Conservation (phyloP, 2,888 invertebrate species). For the Drosophila quasianomalipes region DNA sequence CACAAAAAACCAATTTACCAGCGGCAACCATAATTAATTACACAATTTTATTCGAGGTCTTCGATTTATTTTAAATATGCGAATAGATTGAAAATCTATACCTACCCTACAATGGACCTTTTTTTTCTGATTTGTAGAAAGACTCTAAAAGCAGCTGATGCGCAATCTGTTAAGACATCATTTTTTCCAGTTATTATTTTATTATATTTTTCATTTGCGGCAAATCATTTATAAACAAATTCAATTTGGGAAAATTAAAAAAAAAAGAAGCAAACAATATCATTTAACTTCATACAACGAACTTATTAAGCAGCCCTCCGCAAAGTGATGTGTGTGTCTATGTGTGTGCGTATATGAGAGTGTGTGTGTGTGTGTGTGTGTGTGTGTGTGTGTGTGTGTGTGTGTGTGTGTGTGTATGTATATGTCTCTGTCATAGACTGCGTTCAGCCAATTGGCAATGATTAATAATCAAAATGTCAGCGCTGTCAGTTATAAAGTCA, state of each 20-base stretch:
- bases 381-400: not conserved
- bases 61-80: not conserved
- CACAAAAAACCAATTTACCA: not conserved
- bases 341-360: not conserved
- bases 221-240: not conserved
- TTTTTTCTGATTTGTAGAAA: not conserved
- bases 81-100: not conserved
- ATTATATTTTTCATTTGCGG: not conserved
- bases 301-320: conserved; percentile 26
- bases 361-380: not conserved
- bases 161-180: not conserved
- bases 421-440: conserved; percentile 34
- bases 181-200: not conserved
- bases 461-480: conserved; percentile 80
- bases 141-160: not conserved
- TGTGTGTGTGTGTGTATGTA: conserved; percentile 1
- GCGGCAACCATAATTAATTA: not conserved
- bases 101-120: not conserved
- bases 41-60: not conserved
- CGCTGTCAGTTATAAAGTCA: conserved; percentile 77
- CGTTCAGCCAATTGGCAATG: conserved; percentile 69
- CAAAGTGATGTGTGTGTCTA: not conserved
- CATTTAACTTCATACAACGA: not conserved
- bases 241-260: not conserved
- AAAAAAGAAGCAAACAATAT: not conserved